Evolutionary conservation across 2,797 vertebrate genomes (phyloP), one percentile per base, ranked within the genome.

Genomic region (Sphenopsis melanotis): DNA sequence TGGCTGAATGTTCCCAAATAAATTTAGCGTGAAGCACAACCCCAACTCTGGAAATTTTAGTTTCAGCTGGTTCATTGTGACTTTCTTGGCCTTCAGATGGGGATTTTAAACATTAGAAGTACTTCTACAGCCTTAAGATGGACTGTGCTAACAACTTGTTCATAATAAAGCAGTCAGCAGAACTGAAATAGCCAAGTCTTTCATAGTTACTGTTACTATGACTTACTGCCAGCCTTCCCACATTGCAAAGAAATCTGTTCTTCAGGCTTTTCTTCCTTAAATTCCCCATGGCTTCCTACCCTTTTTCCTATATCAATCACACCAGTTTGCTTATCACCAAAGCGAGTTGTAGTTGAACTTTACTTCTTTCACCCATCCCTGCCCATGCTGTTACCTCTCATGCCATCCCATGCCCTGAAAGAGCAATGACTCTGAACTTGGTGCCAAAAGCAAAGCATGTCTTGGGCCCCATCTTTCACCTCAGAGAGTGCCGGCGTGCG

Each of bases 141-240:
- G 91, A 89, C 93, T 87, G 82, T 50, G 56, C 82, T 81, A 95
- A 89, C 93, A 95, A 84, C 82, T 87, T 96, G 89, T 57, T 92
- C 76, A 64, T 55, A 92, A 68, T 80, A 87, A 94, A 96, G 72
- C 94, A 94, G 82, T 87, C 93, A 80, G 82, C 76, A 78, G 79
- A 91, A 60, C 87, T 83, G 91, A 94, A 93, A 95, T 89, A 94
- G 91, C 91, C 89, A 83, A 96, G 61, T 24, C 79, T 91, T 91
- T 92, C 96, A 83, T 95, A 96, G 95, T 94, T 96, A 94, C 91
- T 64, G 93, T 95, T 96, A 95, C 96, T 87, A 95, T 87, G 96
- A 91, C 65, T 94, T 92, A 75, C 93, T 94, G 94, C 89, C 94
- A 94, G 83, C 79, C 82, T 94, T 95, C 91, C 82, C 89, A 94